Evolutionary conservation across 2,113 vertebrate species (phyloP).

Genomic region (Macroglossus sobrinus): DNA sequence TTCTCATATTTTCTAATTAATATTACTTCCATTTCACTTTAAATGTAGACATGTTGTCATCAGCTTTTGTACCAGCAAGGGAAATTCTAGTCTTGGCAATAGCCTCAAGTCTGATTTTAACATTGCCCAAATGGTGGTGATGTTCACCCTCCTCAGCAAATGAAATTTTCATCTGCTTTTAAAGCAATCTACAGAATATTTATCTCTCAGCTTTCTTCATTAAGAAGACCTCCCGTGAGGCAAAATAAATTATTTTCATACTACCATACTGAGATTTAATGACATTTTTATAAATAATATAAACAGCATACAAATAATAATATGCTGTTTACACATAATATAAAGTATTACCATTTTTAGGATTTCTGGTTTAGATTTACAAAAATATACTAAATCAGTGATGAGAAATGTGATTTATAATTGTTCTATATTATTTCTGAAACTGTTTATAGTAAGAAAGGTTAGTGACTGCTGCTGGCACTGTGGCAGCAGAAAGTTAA

Average conservation of each 20-base stretch:
- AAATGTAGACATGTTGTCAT: neutral
- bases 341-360: slow-evolving; percentile 37
- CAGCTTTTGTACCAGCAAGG: neutral
- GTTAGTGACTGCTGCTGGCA: slow-evolving; percentile 43
- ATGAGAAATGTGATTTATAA: slow-evolving; percentile 18
- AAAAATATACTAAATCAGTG: slow-evolving; percentile 32
- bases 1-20: slow-evolving; percentile 34
- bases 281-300: neutral
- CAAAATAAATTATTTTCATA: slow-evolving; percentile 15
- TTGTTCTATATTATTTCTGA: slow-evolving; percentile 50
- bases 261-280: slow-evolving; percentile 44
- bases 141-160: neutral
- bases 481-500: slow-evolving; percentile 25
- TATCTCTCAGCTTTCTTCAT: neutral
- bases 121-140: neutral
- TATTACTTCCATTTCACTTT: neutral
- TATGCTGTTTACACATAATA: slow-evolving; percentile 35
- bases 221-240: slow-evolving; percentile 34
- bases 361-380: slow-evolving; percentile 28
- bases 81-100: neutral
- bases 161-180: neutral
- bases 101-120: neutral
- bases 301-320: slow-evolving; percentile 27
- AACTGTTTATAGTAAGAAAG: slow-evolving; percentile 34
- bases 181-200: neutral